These are phyloP conservation scores for Lithophane socia DNA, from an alignment of 2,888 invertebrate genomes.

Conservation along the genomic window DNA sequence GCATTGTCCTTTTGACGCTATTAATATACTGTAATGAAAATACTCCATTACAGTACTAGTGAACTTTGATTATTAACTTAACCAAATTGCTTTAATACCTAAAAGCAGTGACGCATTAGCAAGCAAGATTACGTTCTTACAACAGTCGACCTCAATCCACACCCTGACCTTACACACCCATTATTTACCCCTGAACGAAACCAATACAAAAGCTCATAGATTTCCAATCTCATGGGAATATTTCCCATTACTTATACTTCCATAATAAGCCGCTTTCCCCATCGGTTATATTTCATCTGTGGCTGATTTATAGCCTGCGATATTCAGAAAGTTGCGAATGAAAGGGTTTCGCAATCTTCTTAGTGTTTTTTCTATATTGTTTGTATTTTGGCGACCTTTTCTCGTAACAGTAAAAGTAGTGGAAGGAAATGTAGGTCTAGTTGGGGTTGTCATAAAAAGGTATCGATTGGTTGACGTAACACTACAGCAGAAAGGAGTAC, in stretches of 20 bases:
- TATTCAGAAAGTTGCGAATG: constrained; percentile 50
- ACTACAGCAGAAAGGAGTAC: neutral
- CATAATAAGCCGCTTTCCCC: constrained; percentile 57
- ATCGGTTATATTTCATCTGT: constrained; percentile 60
- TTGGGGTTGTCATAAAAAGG: constrained; percentile 24
- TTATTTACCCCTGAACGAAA: constrained; percentile 46
- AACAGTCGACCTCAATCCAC: constrained; percentile 10
- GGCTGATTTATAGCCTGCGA: constrained; percentile 57
- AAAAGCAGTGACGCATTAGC: constrained; percentile 13
- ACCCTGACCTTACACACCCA: constrained; percentile 29
- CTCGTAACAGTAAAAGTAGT: constrained; percentile 8
- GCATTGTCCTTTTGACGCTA: constrained; percentile 4
- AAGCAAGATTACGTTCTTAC: constrained; percentile 21
- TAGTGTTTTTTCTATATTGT: constrained; percentile 14
- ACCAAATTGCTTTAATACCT: constrained; percentile 8
- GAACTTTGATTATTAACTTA: constrained; percentile 16
- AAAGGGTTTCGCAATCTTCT: constrained; percentile 47
- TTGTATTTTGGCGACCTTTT: constrained; percentile 36
- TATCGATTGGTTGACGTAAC: constrained; percentile 16
- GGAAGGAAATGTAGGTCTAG: constrained; percentile 7
- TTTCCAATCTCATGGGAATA: constrained; percentile 55
- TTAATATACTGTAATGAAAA: constrained; percentile 1
- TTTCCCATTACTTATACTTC: constrained; percentile 61
- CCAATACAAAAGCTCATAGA: constrained; percentile 63
- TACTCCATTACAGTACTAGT: neutral